Percentiles rank a stretch among this genome's conserved stretches.
Evolutionary conservation across 2,113 vertebrate genomes (phyloP).

Genomic region (Polypterus bichir): DNA sequence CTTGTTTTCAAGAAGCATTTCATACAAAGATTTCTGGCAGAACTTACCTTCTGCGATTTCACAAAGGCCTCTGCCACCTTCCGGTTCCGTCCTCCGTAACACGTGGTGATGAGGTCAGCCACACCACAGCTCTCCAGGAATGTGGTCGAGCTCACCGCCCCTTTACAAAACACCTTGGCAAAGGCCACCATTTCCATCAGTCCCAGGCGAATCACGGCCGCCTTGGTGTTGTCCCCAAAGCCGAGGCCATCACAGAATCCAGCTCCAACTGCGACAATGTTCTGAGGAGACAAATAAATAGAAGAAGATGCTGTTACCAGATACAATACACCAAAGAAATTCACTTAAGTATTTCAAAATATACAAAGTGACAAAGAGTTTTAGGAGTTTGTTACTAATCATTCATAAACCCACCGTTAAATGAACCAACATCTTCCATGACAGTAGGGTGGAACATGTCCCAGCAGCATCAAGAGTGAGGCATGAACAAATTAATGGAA

Average conservation of each 20-base stretch:
- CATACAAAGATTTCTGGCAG: background rate
- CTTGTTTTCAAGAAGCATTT: background rate
- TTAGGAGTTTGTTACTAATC: no score
- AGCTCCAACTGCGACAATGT: constrained; percentile 67
- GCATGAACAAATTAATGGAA: background rate
- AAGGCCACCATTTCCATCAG: constrained; percentile 84
- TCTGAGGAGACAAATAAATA: constrained; percentile 33
- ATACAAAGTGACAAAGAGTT: no score
- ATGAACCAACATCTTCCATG: no score
- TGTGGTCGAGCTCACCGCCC: constrained; percentile 39
- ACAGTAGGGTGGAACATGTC: background rate
- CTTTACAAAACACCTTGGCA: constrained; percentile 62
- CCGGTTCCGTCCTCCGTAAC: constrained; percentile 72
- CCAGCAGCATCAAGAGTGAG: background rate
- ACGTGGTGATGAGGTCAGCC: constrained; percentile 75
- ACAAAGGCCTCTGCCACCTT: constrained; percentile 70
- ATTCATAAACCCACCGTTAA: no score
- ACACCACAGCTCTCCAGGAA: constrained; percentile 79
- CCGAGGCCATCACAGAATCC: constrained; percentile 72
- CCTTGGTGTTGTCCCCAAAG: constrained; percentile 73
- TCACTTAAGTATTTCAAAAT: no score
- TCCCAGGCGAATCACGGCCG: constrained; percentile 69
- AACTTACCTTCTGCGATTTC: constrained; percentile 54
- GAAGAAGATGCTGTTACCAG: background rate
- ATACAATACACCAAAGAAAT: fast-evolving